Evolutionary conservation across 2,797 vertebrate species (phyloP).

Genomic region (Lagocephalus sceleratus): DNA sequence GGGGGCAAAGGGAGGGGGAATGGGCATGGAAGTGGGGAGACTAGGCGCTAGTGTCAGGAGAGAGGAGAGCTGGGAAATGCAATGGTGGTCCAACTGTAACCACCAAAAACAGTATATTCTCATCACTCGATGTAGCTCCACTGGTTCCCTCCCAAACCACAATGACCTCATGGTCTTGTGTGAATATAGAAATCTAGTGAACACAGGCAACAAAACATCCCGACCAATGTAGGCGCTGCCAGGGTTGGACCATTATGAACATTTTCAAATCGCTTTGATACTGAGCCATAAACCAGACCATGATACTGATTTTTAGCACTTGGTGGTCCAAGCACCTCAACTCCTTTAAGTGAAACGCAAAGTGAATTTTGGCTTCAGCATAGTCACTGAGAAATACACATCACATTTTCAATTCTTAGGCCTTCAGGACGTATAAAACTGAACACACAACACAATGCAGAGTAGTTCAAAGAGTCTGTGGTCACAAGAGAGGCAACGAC

Average conservation of each 20-base stretch:
- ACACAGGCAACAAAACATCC: conserved; percentile 20
- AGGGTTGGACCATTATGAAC: not conserved
- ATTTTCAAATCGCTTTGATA: not conserved
- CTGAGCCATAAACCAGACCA: not conserved
- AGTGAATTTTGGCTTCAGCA: too few species aligned
- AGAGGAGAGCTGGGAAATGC: conserved; percentile 68
- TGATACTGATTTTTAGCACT: not conserved
- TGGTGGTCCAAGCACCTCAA: not conserved
- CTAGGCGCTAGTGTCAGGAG: conserved; percentile 55
- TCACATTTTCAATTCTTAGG: not conserved
- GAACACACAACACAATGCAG: too few species aligned
- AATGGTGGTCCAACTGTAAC: conserved; percentile 27
- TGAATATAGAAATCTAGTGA: conserved; percentile 3
- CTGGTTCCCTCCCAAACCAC: conserved; percentile 14
- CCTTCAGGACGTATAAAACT: too few species aligned
- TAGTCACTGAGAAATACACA: not conserved
- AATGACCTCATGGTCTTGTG: conserved; percentile 13
- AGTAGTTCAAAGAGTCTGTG: too few species aligned
- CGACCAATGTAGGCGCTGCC: conserved; percentile 28
- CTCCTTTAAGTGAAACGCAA: not conserved
- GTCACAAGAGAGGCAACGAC: too few species aligned
- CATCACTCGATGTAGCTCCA: not conserved
- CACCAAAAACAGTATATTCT: conserved; percentile 11
- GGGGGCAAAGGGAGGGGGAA: conserved; percentile 16
- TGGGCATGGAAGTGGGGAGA: conserved; percentile 16